phyloP scores from a whole-genome alignment of 2,797 vertebrate species.

The Hemibagrus guttatus region DNA sequence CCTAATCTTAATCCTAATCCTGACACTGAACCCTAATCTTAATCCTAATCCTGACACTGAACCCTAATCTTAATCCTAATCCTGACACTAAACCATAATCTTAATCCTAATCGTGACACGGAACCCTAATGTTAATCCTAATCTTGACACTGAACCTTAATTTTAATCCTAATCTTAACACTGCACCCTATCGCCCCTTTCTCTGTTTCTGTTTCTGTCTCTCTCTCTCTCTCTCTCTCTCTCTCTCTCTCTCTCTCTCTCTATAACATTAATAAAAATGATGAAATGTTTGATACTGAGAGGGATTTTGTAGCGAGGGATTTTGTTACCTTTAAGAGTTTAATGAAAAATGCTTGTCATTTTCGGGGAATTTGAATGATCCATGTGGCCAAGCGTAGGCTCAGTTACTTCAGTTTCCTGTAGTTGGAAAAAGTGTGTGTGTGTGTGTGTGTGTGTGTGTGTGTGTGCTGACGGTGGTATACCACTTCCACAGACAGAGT shows the following conservation, averaged over 20 bases:
- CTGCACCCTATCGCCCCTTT: background rate
- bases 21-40: too few relatives aligned
- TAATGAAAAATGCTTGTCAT: background rate
- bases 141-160: too few relatives aligned
- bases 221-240: background rate
- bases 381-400: background rate
- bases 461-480: conserved; percentile 11
- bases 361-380: background rate
- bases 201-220: background rate
- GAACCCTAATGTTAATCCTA: too few relatives aligned
- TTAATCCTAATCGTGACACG: too few relatives aligned
- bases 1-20: too few relatives aligned
- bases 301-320: background rate
- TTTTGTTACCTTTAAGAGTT: background rate
- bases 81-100: too few relatives aligned
- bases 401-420: background rate
- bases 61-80: too few relatives aligned
- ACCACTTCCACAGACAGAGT: conserved; percentile 35
- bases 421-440: conserved; percentile 9
- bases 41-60: too few relatives aligned
- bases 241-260: background rate
- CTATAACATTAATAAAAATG: background rate
- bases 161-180: too few relatives aligned
- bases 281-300: background rate
- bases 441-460: conserved; percentile 23